phyloP scores from a whole-genome alignment of 2,888 invertebrate genomes.

The Volucella inanis region DNA sequence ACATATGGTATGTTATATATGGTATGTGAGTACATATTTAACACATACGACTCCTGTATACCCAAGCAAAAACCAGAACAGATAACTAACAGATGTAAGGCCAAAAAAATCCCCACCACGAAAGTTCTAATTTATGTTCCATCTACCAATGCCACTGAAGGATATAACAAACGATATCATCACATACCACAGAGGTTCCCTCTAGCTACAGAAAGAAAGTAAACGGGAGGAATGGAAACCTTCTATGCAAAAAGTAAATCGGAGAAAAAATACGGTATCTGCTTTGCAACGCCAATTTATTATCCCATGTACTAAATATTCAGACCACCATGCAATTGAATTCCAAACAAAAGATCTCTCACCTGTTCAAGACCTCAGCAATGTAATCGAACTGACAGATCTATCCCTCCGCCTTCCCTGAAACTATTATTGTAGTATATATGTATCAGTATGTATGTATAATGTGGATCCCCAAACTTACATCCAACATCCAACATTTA shows the following conservation, averaged over 20 bases:
- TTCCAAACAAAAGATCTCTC: slow-evolving; percentile 40
- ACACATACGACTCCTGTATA: background rate
- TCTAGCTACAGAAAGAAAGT: background rate
- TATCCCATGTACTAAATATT: slow-evolving; percentile 18
- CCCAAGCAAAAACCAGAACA: background rate
- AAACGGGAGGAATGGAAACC: background rate
- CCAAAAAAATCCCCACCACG: slow-evolving; percentile 17
- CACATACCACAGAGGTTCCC: slow-evolving; percentile 8
- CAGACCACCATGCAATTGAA: slow-evolving; percentile 14
- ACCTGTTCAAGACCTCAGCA: slow-evolving; percentile 25
- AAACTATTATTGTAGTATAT: slow-evolving; percentile 26
- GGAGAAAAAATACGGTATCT: slow-evolving; percentile 10
- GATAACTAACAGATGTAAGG: slow-evolving; percentile 8
- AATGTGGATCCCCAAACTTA: background rate
- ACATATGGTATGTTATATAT: no score
- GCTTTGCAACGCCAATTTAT: slow-evolving; percentile 32
- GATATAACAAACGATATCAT: slow-evolving; percentile 5
- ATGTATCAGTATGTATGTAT: slow-evolving; percentile 1
- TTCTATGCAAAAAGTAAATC: background rate
- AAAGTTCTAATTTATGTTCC: slow-evolving; percentile 32
- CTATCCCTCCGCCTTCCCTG: background rate
- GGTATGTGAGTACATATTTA: no score
- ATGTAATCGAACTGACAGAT: slow-evolving; percentile 52
- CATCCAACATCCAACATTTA: slow-evolving; percentile 18
- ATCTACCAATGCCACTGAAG: slow-evolving; percentile 8